These are phyloP conservation scores for Ectropis grisescens DNA, from an alignment of 1,140 invertebrate genomes.

Conservation along the genomic window DNA sequence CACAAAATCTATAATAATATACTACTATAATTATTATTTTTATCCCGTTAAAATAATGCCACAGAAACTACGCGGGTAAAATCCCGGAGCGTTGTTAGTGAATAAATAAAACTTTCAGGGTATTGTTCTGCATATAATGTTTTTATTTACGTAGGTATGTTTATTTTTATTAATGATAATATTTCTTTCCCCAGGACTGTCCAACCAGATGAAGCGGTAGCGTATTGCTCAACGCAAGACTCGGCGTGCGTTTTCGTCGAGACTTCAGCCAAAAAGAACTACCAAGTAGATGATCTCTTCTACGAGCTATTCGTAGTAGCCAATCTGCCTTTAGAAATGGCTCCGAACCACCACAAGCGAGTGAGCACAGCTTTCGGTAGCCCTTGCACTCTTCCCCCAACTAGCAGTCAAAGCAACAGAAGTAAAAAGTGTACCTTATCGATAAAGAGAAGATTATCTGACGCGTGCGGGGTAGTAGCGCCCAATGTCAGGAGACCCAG, in stretches of 20 bases:
- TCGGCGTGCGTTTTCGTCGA: conserved; percentile 84
- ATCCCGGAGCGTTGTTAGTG: too few species aligned
- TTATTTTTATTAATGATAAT: too few species aligned
- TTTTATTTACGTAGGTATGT: too few species aligned
- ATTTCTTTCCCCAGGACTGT: conserved; percentile 71
- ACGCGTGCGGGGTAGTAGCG: conserved; percentile 87
- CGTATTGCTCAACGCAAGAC: conserved; percentile 79
- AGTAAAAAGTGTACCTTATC: conserved; percentile 82
- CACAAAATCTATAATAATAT: too few species aligned
- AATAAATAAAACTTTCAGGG: too few species aligned
- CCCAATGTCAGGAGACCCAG: conserved; percentile 87
- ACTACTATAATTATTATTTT: too few species aligned
- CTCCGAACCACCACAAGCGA: conserved; percentile 86
- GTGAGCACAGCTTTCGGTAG: conserved; percentile 79
- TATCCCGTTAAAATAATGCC: too few species aligned
- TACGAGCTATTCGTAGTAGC: conserved; percentile 85
- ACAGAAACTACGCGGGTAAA: too few species aligned
- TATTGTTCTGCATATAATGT: too few species aligned
- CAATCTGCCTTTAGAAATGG: conserved; percentile 87
- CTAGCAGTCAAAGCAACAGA: conserved; percentile 73
- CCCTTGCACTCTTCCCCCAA: conserved; percentile 77
- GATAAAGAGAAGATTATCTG: conserved; percentile 83
- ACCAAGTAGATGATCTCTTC: conserved; percentile 85
- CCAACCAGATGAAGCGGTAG: conserved; percentile 77
- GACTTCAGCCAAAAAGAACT: conserved; percentile 84